Evolutionary conservation across 2,888 invertebrate species (phyloP).

Genomic region (Dryobota labecula): DNA sequence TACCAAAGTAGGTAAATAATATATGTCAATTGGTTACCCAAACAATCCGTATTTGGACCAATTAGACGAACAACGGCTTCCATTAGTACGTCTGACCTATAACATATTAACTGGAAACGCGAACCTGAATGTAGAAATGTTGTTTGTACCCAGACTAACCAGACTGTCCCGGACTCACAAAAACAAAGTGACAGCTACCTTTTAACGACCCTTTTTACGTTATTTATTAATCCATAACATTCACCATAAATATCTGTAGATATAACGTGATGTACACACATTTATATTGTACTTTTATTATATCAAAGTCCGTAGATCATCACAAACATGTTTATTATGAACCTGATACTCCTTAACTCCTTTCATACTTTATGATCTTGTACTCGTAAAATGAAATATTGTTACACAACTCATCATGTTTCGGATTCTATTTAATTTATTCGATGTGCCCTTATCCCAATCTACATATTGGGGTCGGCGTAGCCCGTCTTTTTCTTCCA

Average conservation of each 20-base stretch:
- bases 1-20: constrained; percentile 13
- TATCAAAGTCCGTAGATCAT: constrained; percentile 42
- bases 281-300: constrained; percentile 38
- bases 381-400: constrained; percentile 44
- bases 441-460: constrained; percentile 3
- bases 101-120: constrained; percentile 44
- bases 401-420: constrained; percentile 22
- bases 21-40: constrained; percentile 25
- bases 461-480: background rate
- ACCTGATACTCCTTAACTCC: constrained; percentile 31
- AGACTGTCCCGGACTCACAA: constrained; percentile 14
- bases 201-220: constrained; percentile 49
- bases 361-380: constrained; percentile 47
- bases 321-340: constrained; percentile 49
- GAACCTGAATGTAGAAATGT: constrained; percentile 24
- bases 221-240: constrained; percentile 53
- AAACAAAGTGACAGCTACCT: constrained; percentile 35
- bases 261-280: constrained; percentile 41
- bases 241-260: constrained; percentile 41
- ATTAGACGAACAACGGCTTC: constrained; percentile 38
- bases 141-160: constrained; percentile 21
- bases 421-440: constrained; percentile 12
- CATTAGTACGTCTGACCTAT: constrained; percentile 51
- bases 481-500: background rate
- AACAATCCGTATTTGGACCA: constrained; percentile 48